Evolutionary conservation across 2,797 vertebrate genomes (phyloP), one percentile per base, ranked within the genome.

Genomic region (Apogon hyalosoma): DNA sequence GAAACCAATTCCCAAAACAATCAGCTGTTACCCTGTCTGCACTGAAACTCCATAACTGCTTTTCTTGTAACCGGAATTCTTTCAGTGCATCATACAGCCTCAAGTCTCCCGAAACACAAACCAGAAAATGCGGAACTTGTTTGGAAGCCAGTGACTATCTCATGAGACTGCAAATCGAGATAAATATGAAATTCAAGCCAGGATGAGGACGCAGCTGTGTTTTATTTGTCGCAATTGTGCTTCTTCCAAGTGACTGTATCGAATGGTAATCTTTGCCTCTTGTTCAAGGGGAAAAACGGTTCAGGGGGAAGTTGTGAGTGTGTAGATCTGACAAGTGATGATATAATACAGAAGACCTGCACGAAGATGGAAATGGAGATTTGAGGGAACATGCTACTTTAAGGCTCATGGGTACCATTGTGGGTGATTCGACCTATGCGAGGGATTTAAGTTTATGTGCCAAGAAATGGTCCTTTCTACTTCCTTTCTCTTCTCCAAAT

Each of bases 191-290:
- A 82, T 68, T 18, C 31, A 63, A 82, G 65, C 66, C 77, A 77
- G 67, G 24, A 69, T 65, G 68, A 72, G 72, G 83, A 52, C 38
- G 62, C 86, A 89, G 80, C 80, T 88, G 88, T 56, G 57, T 75
- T 85, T 68, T 63, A 87, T 88, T 87, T 80, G 68, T 58, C 55
- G 47, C 62, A 45, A 54, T 28, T 41, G 52, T 56, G 46, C 62
- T 42, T 79, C 54, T 52, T 77, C 70, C 62, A 70, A 63, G 60
- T 41, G 77, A 71, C 50, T 59, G 76, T 10, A 72, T 69, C 56
- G 76, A 58, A 75, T 50, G 36, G 54, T 76, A 18, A 62, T 75
- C 57, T 71, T 11, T 68, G 67, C 38, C 43, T 53, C 40, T 48
- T 54, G 43, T 69, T 63, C n/a, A 21, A 41, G 41, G 69, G 55